phyloP scores from a whole-genome alignment of 1,140 invertebrate genomes.

The Mercenaria mercenaria region DNA sequence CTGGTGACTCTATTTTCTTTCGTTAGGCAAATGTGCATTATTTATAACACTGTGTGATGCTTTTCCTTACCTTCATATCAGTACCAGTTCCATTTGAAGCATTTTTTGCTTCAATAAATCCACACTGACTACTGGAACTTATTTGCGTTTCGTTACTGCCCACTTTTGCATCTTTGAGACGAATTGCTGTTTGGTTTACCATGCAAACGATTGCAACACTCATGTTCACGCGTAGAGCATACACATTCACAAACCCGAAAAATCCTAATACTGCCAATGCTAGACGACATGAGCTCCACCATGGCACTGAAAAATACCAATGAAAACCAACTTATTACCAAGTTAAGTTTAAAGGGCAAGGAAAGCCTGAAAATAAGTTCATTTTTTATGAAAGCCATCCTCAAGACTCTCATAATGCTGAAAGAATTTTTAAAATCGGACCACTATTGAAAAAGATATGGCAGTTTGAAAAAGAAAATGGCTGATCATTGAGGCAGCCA shows the following conservation, averaged over 20 bases:
- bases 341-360: too few species aligned
- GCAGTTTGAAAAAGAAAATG: too few species aligned
- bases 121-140: constrained; percentile 12
- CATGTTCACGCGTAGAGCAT: constrained; percentile 82
- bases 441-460: too few species aligned
- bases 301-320: constrained; percentile 76
- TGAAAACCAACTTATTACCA: too few species aligned
- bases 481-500: too few species aligned
- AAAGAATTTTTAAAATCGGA: too few species aligned
- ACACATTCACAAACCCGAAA: constrained; percentile 83
- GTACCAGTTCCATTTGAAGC: background rate
- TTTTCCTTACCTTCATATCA: background rate
- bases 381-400: too few species aligned
- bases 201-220: constrained; percentile 84
- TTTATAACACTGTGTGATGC: too few species aligned
- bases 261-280: constrained; percentile 82
- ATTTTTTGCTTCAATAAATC: background rate
- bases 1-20: too few species aligned
- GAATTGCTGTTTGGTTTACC: constrained; percentile 82
- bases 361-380: too few species aligned
- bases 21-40: too few species aligned
- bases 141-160: background rate
- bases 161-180: background rate
- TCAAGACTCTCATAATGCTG: too few species aligned
- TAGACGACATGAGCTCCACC: constrained; percentile 82